Conservation (phyloP, 2,113 vertebrate genomes). For the Nansenia antarctica region DNA sequence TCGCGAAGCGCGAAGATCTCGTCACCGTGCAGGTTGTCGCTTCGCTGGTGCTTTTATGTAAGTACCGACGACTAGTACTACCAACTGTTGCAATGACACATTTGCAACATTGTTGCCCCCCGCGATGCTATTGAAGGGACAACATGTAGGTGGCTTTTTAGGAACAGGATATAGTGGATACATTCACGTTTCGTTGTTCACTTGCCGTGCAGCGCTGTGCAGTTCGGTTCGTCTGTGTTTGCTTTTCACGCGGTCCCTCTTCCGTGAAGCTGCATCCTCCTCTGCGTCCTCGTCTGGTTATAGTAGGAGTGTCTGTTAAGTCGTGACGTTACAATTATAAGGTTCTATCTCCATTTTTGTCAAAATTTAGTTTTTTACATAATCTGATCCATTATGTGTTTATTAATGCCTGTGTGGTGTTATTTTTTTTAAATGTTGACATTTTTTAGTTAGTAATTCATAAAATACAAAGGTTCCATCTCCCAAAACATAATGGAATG, state of each 20-base stretch:
- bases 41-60: conserved; percentile 13
- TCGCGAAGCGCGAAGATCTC: not conserved
- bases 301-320: conserved; percentile 11
- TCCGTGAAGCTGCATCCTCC: conserved; percentile 30
- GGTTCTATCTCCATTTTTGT: too few relatives aligned
- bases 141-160: not conserved
- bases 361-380: too few relatives aligned
- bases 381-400: too few relatives aligned
- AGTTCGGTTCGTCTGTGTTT: not conserved
- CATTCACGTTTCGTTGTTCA: not conserved
- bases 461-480: too few relatives aligned
- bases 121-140: not conserved
- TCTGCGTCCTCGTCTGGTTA: conserved; percentile 16
- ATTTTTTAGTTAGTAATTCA: too few relatives aligned
- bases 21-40: not conserved
- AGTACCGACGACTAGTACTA: too few relatives aligned
- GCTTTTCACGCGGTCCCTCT: conserved; percentile 20
- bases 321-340: too few relatives aligned
- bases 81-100: conserved; percentile 44
- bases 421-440: too few relatives aligned
- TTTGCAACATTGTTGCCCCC: not conserved
- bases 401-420: too few relatives aligned
- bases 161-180: not conserved
- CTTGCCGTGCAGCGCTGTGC: not conserved
- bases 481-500: too few relatives aligned